Evolutionary conservation across 1,140 invertebrate species (phyloP), one percentile per base, ranked within the genome.

Genomic region (Drosophila miranda): DNA sequence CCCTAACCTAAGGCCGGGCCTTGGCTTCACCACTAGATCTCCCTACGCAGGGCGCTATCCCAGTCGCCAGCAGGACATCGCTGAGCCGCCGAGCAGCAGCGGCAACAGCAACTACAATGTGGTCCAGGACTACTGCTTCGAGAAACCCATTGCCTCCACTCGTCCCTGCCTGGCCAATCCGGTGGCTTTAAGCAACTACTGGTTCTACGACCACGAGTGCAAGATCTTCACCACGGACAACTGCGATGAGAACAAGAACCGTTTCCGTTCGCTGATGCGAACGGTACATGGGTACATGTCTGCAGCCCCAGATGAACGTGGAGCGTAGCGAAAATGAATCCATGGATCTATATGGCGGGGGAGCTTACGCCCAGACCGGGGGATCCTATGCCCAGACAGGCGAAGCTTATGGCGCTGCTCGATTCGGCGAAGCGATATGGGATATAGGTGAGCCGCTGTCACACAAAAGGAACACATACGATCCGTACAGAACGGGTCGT

Each of bases 161-260:
- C 26, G 48, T 0, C 75, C 52, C 0, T 90, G 89, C 43, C 9
- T 86, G 14, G 75, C 68, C 3, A 66, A 60, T 42, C 75, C 72
- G 0, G 58, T 89, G 3, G 56, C 74, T n/a, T 43, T 78, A 2
- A 57, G 74, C 2, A 90, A 90, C 26, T 90, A 54, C 54, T 90
- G 89, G 89, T 90, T 89, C 48, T 90, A 89, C 43, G 89, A 90
- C 55, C 81, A 69, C 41, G 61, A 87, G 28, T 90, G 89, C 30
- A 87, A 89, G 61, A 52, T 90, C 38, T 90, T 90, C 19, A 90
- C 89, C 13, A 75, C 89, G 9, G 84, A 90, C 50, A 87, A 89
- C 49, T 90, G 89, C 42, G 89, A 90, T 58, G 60, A 75, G 21
- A 90, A 90, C 44, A 70, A 46, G 16, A 90, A 90, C 70, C 77